These are phyloP conservation scores for Agrochola macilenta DNA, from an alignment of 2,888 invertebrate species.

Conservation along the genomic window DNA sequence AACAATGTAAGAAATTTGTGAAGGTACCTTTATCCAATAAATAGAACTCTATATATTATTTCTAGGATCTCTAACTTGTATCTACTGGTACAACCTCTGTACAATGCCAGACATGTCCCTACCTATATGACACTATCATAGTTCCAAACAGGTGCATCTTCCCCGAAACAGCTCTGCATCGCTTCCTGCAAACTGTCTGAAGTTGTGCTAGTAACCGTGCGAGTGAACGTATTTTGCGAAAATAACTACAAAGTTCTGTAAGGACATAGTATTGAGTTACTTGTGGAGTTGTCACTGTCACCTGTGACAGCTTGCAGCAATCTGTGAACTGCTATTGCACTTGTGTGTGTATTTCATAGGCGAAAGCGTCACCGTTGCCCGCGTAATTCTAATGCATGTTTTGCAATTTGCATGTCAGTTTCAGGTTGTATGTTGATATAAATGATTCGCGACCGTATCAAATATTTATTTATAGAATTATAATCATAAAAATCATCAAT, in stretches of 20 bases:
- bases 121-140: neutral
- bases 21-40: neutral
- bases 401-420: too few relatives aligned
- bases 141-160: constrained; percentile 19
- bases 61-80: neutral
- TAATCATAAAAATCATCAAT: too few relatives aligned
- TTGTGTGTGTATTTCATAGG: too few relatives aligned
- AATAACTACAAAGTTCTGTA: constrained; percentile 15
- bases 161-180: neutral
- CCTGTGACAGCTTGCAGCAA: neutral
- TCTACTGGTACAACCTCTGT: too few relatives aligned
- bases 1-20: neutral
- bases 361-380: too few relatives aligned
- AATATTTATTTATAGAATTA: too few relatives aligned
- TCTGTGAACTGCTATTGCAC: neutral
- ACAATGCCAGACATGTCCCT: neutral
- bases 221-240: neutral
- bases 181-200: constrained; percentile 14
- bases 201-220: constrained; percentile 12
- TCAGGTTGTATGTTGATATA: too few relatives aligned
- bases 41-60: neutral
- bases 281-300: constrained; percentile 31
- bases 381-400: too few relatives aligned
- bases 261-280: neutral
- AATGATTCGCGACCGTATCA: too few relatives aligned